Conservation (phyloP, 2,113 vertebrate species). For the Polyodon spathula region DNA sequence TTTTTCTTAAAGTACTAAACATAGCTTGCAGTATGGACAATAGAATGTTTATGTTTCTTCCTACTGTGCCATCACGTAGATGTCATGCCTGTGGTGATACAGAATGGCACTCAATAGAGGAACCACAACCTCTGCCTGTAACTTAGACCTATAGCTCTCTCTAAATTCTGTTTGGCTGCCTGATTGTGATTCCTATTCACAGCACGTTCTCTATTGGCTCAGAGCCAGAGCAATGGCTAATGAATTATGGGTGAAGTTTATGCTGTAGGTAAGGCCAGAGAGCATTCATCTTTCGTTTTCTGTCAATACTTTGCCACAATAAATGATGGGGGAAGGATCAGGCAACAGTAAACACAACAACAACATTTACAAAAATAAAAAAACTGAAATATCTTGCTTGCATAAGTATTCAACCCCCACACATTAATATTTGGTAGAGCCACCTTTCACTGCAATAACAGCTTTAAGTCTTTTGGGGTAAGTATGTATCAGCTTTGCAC, state of each 20-base stretch:
- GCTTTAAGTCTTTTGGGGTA: too few relatives aligned
- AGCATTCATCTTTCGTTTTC: conserved; percentile 62
- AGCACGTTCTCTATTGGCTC: conserved; percentile 33
- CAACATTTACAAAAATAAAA: conserved; percentile 16
- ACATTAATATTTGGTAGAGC: too few relatives aligned
- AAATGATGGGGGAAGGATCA: conserved; percentile 38
- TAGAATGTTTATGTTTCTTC: neutral
- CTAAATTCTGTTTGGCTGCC: conserved; percentile 2
- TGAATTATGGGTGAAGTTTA: conserved; percentile 39
- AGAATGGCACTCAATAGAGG: neutral
- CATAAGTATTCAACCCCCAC: too few relatives aligned
- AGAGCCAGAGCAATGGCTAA: conserved; percentile 43
- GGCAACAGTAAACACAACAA: conserved; percentile 25
- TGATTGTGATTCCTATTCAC: conserved; percentile 42
- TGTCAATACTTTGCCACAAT: conserved; percentile 39
- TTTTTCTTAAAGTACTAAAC: neutral
- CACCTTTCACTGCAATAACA: too few relatives aligned
- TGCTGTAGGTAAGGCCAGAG: conserved; percentile 41
- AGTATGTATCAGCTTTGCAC: too few relatives aligned
- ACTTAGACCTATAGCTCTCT: neutral
- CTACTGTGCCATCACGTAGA: neutral
- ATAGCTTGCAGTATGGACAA: neutral
- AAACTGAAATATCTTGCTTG: too few relatives aligned
- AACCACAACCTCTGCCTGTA: neutral
- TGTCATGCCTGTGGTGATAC: neutral